A percentile compares a stretch with the other conserved stretches of the same genome.
These are phyloP conservation scores for Amyelois transitella DNA, from an alignment of 1,140 invertebrate genomes.

Conservation along the genomic window DNA sequence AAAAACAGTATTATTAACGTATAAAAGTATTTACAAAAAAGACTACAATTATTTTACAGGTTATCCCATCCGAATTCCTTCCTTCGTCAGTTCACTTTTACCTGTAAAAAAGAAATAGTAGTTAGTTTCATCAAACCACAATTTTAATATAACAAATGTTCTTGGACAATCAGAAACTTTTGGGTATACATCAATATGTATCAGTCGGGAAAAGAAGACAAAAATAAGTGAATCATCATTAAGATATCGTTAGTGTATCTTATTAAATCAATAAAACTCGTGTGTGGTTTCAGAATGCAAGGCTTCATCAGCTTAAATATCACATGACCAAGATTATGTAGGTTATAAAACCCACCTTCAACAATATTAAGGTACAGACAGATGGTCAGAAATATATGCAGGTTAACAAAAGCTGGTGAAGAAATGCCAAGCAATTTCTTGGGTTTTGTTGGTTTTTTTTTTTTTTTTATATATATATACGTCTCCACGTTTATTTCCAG, in stretches of 20 bases:
- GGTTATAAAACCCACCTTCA: no score
- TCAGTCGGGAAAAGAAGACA: slow-evolving; percentile 73
- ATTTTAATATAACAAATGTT: background rate
- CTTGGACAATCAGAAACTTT: slow-evolving; percentile 23
- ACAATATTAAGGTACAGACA: no score
- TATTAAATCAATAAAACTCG: background rate
- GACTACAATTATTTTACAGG: background rate
- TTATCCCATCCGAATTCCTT: background rate
- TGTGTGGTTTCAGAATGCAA: background rate
- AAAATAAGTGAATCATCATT: slow-evolving; percentile 54
- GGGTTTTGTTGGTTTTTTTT: no score
- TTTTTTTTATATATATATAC: no score
- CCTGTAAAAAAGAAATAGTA: slow-evolving; percentile 28
- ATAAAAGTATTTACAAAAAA: background rate
- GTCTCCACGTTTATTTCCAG: no score
- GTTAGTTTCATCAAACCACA: background rate
- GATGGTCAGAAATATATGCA: no score
- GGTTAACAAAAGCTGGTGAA: no score
- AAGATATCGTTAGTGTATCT: no score
- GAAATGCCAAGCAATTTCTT: no score
- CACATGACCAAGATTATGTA: no score
- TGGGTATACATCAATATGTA: slow-evolving; percentile 49
- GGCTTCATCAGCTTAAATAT: no score
- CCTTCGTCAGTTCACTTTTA: slow-evolving; percentile 5
- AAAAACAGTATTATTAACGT: background rate